Evolutionary conservation across 2,797 vertebrate species (phyloP).

Genomic region (Falco concolor): DNA sequence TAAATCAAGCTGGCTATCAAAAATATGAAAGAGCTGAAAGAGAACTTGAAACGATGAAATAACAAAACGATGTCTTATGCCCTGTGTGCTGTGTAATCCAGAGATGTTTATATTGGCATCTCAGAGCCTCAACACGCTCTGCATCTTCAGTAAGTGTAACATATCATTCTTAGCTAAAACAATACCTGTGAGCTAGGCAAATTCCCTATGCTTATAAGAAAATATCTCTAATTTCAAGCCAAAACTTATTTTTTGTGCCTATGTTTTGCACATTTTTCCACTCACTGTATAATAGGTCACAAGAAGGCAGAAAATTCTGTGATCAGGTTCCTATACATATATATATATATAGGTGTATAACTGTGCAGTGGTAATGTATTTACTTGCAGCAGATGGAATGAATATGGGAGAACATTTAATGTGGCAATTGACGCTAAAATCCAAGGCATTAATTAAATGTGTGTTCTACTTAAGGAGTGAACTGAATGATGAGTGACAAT

Average conservation of each 20-base stretch:
- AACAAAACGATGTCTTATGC: background rate
- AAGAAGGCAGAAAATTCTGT: slow-evolving; percentile 11
- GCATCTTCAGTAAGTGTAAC: background rate
- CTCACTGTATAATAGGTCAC: background rate
- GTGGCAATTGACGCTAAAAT: slow-evolving; percentile 46
- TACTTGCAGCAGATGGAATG: slow-evolving; percentile 59
- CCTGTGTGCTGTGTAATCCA: background rate
- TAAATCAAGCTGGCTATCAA: background rate
- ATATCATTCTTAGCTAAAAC: background rate
- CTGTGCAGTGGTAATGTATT: slow-evolving; percentile 32
- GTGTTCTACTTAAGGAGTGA: slow-evolving; percentile 48
- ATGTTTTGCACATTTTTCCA: slow-evolving; percentile 8
- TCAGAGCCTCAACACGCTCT: background rate
- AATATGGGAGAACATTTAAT: slow-evolving; percentile 51
- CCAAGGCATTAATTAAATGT: slow-evolving; percentile 64
- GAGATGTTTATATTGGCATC: background rate
- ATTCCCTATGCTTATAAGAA: background rate
- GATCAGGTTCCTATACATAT: background rate
- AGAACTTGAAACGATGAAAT: background rate
- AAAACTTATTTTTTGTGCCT: background rate
- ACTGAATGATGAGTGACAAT: slow-evolving; percentile 56
- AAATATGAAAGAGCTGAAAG: background rate
- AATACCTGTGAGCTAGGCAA: background rate
- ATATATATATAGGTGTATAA: background rate
- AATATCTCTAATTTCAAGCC: background rate